Conservation (phyloP, 2,888 invertebrate genomes). For the Dasysyrphus albostriatus region DNA sequence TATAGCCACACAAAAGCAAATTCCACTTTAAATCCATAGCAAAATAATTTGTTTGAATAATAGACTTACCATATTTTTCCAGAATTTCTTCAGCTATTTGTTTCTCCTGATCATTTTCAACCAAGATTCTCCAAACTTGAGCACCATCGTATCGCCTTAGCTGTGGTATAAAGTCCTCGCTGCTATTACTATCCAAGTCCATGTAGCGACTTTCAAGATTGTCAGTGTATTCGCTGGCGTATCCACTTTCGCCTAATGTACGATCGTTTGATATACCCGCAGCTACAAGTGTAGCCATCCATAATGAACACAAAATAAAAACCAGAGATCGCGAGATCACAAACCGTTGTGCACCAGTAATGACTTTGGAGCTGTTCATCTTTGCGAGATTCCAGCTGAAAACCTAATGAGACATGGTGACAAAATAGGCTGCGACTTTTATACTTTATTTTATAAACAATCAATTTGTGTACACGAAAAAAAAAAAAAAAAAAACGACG, state of each 20-base stretch:
- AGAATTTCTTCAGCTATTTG: constrained; percentile 85
- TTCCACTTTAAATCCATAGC: neutral
- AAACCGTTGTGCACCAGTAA: constrained; percentile 51
- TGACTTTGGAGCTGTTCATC: constrained; percentile 79
- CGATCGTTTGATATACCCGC: constrained; percentile 73
- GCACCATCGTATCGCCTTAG: constrained; percentile 89
- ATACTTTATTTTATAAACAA: constrained; percentile 78
- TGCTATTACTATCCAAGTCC: constrained; percentile 77
- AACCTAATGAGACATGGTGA: constrained; percentile 84
- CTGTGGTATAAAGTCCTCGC: constrained; percentile 78
- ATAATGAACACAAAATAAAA: constrained; percentile 51
- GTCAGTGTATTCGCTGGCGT: constrained; percentile 78
- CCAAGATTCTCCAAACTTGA: constrained; percentile 90
- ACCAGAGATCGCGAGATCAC: constrained; percentile 41
- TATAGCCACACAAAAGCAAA: neutral
- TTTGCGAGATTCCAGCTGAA: constrained; percentile 83
- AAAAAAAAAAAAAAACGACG: neutral
- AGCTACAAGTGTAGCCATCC: constrained; percentile 64
- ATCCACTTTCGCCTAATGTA: constrained; percentile 65
- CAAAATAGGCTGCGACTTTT: constrained; percentile 82
- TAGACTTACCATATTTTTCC: constrained; percentile 85
- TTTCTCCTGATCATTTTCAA: constrained; percentile 85
- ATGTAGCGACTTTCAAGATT: constrained; percentile 71
- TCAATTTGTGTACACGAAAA: constrained; percentile 53
- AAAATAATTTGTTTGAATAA: neutral